phyloP scores from a whole-genome alignment of 1,140 invertebrate species.

The Bombyx mori region ASM3026992v2 NC_085133.1:2700501-2701000 shows the following conservation, averaged over 20 bases:
- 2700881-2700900: slow-evolving; percentile 57
- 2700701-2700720: no score
- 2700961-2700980: neutral
- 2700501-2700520: no score
- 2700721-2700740: neutral
- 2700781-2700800: slow-evolving; percentile 50
- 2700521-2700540: no score
- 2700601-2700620: no score
- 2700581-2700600: no score
- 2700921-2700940: slow-evolving; percentile 36
- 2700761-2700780: slow-evolving; percentile 50
- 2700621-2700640: no score
- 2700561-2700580: no score
- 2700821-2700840: slow-evolving; percentile 4
- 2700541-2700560: no score
- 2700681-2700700: neutral
- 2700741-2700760: slow-evolving; percentile 4
- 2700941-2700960: slow-evolving; percentile 42
- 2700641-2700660: neutral
- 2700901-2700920: slow-evolving; percentile 49
- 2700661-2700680: neutral
- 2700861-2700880: neutral
- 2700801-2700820: slow-evolving; percentile 7
- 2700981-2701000: no score
- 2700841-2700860: slow-evolving; percentile 15